Conservation (phyloP, 2,888 invertebrate species). For the Stenodera caucasica region DNA sequence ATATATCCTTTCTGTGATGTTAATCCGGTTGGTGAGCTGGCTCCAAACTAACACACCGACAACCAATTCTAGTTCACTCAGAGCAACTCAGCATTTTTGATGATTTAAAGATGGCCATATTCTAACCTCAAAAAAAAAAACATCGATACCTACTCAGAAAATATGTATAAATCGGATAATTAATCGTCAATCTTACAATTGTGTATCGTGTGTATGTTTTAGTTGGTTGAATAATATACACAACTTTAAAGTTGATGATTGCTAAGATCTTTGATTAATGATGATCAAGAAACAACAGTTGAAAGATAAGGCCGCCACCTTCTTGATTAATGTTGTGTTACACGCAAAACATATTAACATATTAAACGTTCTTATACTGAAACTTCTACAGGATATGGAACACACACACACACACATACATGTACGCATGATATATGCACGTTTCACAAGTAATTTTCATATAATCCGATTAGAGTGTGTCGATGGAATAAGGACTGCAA, state of each 20-base stretch:
- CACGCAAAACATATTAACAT: conserved; percentile 52
- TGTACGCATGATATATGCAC: background rate
- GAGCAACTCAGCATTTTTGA: conserved; percentile 51
- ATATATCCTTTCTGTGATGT: conserved; percentile 53
- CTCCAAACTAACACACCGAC: conserved; percentile 16
- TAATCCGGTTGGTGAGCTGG: conserved; percentile 48
- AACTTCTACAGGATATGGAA: background rate
- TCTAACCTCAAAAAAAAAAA: too few relatives aligned
- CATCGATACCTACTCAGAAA: too few relatives aligned
- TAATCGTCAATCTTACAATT: background rate
- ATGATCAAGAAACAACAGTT: conserved; percentile 48
- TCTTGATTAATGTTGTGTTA: conserved; percentile 48
- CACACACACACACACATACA: background rate
- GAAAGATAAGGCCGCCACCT: conserved; percentile 46
- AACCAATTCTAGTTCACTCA: conserved; percentile 33
- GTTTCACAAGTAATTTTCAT: background rate
- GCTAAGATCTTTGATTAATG: conserved; percentile 49
- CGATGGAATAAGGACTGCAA: too few relatives aligned
- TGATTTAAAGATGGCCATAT: conserved; percentile 53
- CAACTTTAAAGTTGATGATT: conserved; percentile 44
- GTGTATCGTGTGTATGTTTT: too few relatives aligned
- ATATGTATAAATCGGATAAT: too few relatives aligned
- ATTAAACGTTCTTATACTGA: conserved; percentile 42
- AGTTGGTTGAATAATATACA: conserved; percentile 19
- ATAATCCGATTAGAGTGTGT: conserved; percentile 1